Evolutionary conservation across 2,797 vertebrate species (phyloP), one percentile per base, ranked within the genome.

Genomic region (Forpus xanthops): DNA sequence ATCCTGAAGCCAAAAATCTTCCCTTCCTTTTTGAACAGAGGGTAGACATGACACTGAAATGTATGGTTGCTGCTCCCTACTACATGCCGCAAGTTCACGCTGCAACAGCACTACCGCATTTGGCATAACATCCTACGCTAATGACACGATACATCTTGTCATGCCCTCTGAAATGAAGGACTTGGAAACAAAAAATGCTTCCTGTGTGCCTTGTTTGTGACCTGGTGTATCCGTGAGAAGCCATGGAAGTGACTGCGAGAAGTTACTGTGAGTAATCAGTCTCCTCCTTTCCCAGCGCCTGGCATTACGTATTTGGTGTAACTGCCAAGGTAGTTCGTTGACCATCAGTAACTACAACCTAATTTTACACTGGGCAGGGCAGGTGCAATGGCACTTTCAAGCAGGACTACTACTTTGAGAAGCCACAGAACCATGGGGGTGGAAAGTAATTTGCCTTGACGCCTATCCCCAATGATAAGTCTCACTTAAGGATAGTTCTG

Each of bases 41-140:
- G 37, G 28, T 6, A 79, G 62, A 21, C 7, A 2, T 0, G 1
- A 50, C 23, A 15, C 19, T 8, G 56, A 31, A 68, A 56, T 1
- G 4, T 11, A 16, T 0, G 35, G 61, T 37, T 70, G 35, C 45
- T 31, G 68, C 21, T 64, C n/a, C 49, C 66, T 9, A 7, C 39
- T 31, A 33, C 19, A 3, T 3, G 8, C 30, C 19, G n/a, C 60
- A 49, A 18, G 72, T 24, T 15, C 42, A 56, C 53, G 55, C 79
- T 71, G 71, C 67, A 60, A 31, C 9, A 56, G 61, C 60, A 31
- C 50, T 9, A 0, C 1, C 13, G 25, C 3, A 7, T 41, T 72
- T 35, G 17, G 30, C n/a, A 39, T 73, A 20, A 56, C 3, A 23
- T 11, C 49, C 39, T 35, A 7, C 0, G 2, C 31, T 67, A 72